Percentiles rank a stretch among this genome's conserved stretches.
Evolutionary conservation across 2,113 vertebrate species (phyloP).

Genomic region (Nansenia antarctica): DNA sequence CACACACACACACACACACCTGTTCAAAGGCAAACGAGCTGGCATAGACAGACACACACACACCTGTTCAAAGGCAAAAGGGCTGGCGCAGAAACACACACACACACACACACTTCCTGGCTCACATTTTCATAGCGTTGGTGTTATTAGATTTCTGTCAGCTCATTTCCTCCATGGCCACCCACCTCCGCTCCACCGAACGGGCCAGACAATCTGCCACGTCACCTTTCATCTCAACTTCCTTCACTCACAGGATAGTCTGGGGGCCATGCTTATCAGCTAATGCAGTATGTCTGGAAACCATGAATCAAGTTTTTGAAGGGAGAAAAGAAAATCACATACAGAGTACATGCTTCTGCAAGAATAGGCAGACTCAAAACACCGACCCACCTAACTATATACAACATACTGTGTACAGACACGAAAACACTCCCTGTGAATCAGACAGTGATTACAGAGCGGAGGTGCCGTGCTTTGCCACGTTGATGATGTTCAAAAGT

Average conservation of each 20-base stretch:
- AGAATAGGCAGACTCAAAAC: too few species aligned
- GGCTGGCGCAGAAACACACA: too few species aligned
- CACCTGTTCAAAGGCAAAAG: not conserved
- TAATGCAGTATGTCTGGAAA: too few species aligned
- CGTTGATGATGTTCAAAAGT: not conserved
- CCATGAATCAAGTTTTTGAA: too few species aligned
- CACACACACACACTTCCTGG: not conserved
- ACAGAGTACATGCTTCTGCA: too few species aligned
- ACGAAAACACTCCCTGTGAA: too few species aligned
- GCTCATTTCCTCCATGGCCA: slow-evolving; percentile 53
- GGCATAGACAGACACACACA: not conserved
- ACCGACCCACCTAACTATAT: too few species aligned
- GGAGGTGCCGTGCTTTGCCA: not conserved
- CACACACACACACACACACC: not conserved
- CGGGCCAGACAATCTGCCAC: slow-evolving; percentile 43
- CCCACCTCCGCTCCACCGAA: slow-evolving; percentile 14
- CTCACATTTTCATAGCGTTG: not conserved
- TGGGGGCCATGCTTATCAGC: too few species aligned
- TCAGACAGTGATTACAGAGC: not conserved
- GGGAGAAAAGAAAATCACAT: too few species aligned
- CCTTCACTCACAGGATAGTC: slow-evolving; percentile 45
- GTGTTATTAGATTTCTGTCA: slow-evolving; percentile 25
- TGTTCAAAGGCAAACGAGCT: not conserved
- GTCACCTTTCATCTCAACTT: slow-evolving; percentile 58
- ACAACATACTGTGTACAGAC: too few species aligned